phyloP scores from a whole-genome alignment of 2,113 vertebrate genomes.

The Trogon melanurus region DNA sequence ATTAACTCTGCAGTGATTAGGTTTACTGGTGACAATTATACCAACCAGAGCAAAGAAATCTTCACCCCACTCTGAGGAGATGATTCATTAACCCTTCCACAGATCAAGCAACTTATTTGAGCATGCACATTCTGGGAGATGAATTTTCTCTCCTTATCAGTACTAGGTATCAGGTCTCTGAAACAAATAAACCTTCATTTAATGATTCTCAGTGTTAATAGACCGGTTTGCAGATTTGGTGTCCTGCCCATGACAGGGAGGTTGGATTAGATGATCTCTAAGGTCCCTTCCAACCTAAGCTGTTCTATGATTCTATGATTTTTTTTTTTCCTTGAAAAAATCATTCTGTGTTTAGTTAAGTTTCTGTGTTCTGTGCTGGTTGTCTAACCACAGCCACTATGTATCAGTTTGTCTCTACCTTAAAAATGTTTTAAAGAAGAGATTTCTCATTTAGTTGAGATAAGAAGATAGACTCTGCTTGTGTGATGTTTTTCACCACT shows the following conservation, averaged over 20 bases:
- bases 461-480: not conserved
- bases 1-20: not conserved
- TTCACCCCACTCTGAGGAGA: not conserved
- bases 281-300: no score
- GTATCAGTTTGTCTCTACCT: not conserved
- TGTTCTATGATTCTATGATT: not conserved
- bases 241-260: no score
- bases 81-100: not conserved
- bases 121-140: not conserved
- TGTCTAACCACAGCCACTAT: not conserved
- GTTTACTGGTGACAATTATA: not conserved
- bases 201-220: not conserved
- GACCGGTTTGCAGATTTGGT: not conserved
- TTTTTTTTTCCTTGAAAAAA: not conserved
- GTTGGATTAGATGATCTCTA: no score
- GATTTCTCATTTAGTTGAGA: not conserved
- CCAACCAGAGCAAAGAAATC: not conserved
- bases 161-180: not conserved
- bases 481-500: not conserved
- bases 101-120: not conserved
- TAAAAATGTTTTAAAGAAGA: not conserved
- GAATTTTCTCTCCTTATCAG: not conserved
- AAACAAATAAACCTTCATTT: not conserved
- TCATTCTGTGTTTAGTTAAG: not conserved
- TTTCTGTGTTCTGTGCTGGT: not conserved